Percentiles rank a stretch among this genome's conserved stretches.
These are phyloP conservation scores for Gymnocheta viridis DNA, from an alignment of 2,888 invertebrate genomes.

Conservation along the genomic window DNA sequence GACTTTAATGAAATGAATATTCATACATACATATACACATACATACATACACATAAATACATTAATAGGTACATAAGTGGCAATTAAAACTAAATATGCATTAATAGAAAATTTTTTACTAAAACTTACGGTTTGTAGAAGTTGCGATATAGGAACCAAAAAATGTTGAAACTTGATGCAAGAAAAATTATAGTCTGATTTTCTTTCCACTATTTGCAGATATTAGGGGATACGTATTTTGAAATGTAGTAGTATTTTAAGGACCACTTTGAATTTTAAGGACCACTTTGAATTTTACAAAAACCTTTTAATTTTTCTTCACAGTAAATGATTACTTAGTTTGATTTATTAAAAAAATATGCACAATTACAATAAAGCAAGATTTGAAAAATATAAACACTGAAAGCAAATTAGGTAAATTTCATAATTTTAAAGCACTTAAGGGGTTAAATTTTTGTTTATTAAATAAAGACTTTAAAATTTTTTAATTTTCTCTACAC, in stretches of 20 bases:
- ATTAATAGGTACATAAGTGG: neutral
- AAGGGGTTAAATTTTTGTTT: conserved; percentile 18
- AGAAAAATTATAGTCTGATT: neutral
- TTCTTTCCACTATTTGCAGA: neutral
- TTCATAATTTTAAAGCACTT: neutral
- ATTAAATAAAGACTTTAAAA: no score
- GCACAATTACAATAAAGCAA: conserved; percentile 15
- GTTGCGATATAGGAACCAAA: conserved; percentile 44
- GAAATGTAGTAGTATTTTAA: no score
- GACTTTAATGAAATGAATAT: neutral
- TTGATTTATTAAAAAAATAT: neutral
- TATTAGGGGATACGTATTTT: neutral
- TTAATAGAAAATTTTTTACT: neutral
- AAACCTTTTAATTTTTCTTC: neutral
- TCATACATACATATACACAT: neutral
- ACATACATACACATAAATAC: neutral
- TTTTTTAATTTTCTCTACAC: neutral
- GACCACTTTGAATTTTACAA: conserved; percentile 8
- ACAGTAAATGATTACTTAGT: neutral
- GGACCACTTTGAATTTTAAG: neutral
- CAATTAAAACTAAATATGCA: neutral
- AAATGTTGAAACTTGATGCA: neutral
- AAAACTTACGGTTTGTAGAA: conserved; percentile 62
- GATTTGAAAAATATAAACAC: conserved; percentile 8
- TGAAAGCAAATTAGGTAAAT: neutral